Base-by-base conservation (phyloP, 2,888 invertebrate species). In the Lepidocyrtinus sp. region DNA sequence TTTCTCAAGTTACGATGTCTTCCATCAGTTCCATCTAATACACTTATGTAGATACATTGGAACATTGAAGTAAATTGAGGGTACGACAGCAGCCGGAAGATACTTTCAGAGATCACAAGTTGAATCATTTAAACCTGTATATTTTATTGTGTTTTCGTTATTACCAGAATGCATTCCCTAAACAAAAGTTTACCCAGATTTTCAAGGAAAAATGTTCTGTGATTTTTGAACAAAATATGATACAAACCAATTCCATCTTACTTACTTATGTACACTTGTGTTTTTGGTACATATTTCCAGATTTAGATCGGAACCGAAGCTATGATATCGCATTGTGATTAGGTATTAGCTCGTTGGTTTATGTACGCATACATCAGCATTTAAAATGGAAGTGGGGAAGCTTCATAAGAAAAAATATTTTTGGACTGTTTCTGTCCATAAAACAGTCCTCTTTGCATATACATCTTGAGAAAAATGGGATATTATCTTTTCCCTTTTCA, bases 231-330 rank as follows among this genome's bases (percentile, higher is more conserved):
- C 3, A 36, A 75, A 65, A 36, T 36, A 36, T 36, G 36, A 36
- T 36, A 36, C 36, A 7, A 36, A 36, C 36, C 36, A 7, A 36
- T 12, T 36, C 36, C 36, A 36, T 12, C 12, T n/a, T n/a, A n/a
- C n/a, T n/a, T n/a, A n/a, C n/a, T n/a, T n/a, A n/a, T n/a, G n/a
- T n/a, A n/a, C n/a, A n/a, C n/a, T n/a, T n/a, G n/a, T n/a, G n/a
- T n/a, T n/a, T n/a, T n/a, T n/a, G n/a, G n/a, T 36, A 67, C 64
- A 74, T 75, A 36, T 67, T 61, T 72, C 15, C 27, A 50, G 75
- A 75, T 75, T n/a, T 19, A 45, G 25, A 69, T 17, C 46, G 27
- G 22, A 24, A 25, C 24, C 24, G 36, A 21, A 25, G 61, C 24
- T 46, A 2, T 59, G 22, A 26, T 69, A 26, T 62, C 69, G 63